phyloP scores from a whole-genome alignment of 2,113 vertebrate species.

The Passerina amoena region DNA sequence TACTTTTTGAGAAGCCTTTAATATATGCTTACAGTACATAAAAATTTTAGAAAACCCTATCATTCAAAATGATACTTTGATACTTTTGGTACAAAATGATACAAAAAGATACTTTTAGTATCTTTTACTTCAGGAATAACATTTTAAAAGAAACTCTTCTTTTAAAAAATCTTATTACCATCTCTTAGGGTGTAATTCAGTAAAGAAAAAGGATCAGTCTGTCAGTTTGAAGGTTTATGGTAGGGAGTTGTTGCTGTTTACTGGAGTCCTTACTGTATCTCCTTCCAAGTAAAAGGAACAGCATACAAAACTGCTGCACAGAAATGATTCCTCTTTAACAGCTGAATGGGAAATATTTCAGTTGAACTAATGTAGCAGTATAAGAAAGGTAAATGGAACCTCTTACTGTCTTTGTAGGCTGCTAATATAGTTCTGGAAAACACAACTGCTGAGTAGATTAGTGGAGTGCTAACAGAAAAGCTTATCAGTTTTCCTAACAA shows the following conservation, averaged over 20 bases:
- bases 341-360: background rate
- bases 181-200: background rate
- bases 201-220: background rate
- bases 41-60: background rate
- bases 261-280: background rate
- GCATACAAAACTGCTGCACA: background rate
- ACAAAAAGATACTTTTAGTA: background rate
- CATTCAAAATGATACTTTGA: background rate
- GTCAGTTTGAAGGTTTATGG: background rate
- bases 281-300: background rate
- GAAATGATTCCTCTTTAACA: background rate
- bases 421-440: background rate
- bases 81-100: no score
- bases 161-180: background rate
- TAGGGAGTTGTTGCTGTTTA: background rate
- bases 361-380: background rate
- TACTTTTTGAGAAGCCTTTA: background rate
- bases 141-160: background rate
- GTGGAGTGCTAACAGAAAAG: background rate
- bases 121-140: background rate
- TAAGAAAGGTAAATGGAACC: background rate
- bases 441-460: background rate
- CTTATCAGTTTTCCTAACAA: background rate
- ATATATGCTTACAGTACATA: background rate
- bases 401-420: background rate